phyloP scores from a whole-genome alignment of 2,888 invertebrate species.

The Drosophila neonasuta region DNA sequence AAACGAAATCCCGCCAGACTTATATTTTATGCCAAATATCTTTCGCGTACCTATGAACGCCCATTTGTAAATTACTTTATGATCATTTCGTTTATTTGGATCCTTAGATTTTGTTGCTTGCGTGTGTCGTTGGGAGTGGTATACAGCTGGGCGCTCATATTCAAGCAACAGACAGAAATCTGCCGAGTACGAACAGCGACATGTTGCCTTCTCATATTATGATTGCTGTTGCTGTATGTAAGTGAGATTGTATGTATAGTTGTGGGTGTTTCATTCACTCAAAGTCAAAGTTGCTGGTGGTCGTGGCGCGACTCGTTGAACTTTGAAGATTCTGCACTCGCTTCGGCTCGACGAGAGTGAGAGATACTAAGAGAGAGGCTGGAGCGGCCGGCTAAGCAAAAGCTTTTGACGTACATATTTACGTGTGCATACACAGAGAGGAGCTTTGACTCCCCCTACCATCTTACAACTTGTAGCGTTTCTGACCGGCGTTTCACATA shows the following conservation, averaged over 20 bases:
- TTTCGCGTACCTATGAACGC: constrained; percentile 42
- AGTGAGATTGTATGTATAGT: constrained; percentile 8
- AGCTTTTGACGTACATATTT: constrained; percentile 57
- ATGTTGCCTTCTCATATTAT: constrained; percentile 39
- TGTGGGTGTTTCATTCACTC: constrained; percentile 37
- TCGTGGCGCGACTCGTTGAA: constrained; percentile 55
- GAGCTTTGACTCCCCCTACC: constrained; percentile 30
- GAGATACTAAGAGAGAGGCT: constrained; percentile 10
- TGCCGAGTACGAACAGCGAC: constrained; percentile 24
- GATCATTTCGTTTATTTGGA: neutral
- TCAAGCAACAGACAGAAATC: constrained; percentile 32
- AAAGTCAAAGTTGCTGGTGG: constrained; percentile 44
- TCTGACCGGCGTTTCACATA: constrained; percentile 22
- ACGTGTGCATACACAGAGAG: constrained; percentile 25
- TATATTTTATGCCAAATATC: constrained; percentile 8
- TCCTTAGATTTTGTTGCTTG: neutral
- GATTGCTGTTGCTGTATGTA: constrained; percentile 28
- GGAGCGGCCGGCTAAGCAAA: constrained; percentile 7
- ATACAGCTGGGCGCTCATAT: constrained; percentile 74
- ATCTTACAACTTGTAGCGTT: constrained; percentile 49
- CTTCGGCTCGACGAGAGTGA: constrained; percentile 14
- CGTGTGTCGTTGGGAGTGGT: constrained; percentile 15
- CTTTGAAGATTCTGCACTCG: constrained; percentile 57
- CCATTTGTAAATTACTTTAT: constrained; percentile 71
- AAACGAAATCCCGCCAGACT: neutral